Conservation (phyloP, 1,140 invertebrate genomes). For the Ephestia elutella region DNA sequence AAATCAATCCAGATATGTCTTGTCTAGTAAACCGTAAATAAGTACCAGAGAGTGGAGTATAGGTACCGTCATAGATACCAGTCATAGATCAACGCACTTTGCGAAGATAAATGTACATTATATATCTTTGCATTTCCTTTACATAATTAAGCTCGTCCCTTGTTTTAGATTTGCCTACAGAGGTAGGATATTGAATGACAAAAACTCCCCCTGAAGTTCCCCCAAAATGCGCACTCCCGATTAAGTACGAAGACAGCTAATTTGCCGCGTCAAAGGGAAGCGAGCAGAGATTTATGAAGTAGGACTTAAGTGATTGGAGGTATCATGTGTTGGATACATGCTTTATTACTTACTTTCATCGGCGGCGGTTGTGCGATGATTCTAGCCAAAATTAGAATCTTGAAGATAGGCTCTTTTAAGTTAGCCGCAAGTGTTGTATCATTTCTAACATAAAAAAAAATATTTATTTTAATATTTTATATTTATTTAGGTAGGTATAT, state of each 20-base stretch:
- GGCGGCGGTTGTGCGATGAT: neutral
- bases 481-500: too few relatives aligned
- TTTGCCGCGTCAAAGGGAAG: slow-evolving; percentile 13
- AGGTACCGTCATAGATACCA: too few relatives aligned
- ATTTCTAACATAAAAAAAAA: too few relatives aligned
- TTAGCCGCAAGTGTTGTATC: too few relatives aligned
- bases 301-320: slow-evolving; percentile 18
- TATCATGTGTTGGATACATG: slow-evolving; percentile 12
- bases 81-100: too few relatives aligned
- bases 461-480: too few relatives aligned
- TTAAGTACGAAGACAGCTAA: slow-evolving; percentile 13
- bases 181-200: neutral
- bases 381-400: too few relatives aligned
- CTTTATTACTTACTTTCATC: neutral
- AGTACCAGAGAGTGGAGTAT: too few relatives aligned
- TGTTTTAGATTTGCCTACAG: neutral
- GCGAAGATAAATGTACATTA: neutral
- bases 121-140: neutral
- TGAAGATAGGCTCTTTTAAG: too few relatives aligned
- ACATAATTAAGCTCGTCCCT: neutral
- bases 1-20: too few relatives aligned
- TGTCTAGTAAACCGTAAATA: too few relatives aligned
- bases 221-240: neutral
- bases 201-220: neutral
- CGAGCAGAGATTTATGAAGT: slow-evolving; percentile 20